A percentile compares a stretch with the other conserved stretches of the same genome.
These are phyloP conservation scores for Choristoneura fumiferana DNA, from an alignment of 1,140 invertebrate genomes.

Conservation along the genomic window DNA sequence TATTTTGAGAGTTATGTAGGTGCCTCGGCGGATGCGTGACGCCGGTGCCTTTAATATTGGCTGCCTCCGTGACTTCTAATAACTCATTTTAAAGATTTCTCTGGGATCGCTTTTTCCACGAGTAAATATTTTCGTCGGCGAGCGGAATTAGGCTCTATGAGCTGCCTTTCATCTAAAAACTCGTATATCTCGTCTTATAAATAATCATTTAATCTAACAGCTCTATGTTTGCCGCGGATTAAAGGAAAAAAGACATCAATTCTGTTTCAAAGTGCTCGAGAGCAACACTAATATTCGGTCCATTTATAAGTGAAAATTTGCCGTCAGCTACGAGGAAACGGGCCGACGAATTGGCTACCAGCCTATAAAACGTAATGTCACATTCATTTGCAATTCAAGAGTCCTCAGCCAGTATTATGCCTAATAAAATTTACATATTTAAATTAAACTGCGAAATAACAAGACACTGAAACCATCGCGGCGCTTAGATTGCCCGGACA, in stretches of 20 bases:
- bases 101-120: constrained; percentile 34
- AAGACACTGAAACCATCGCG: constrained; percentile 63
- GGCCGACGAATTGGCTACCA: constrained; percentile 68
- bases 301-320: constrained; percentile 71
- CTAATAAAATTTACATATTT: constrained; percentile 78
- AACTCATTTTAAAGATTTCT: constrained; percentile 45
- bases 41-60: constrained; percentile 26
- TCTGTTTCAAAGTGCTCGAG: background rate
- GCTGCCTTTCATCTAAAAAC: constrained; percentile 19
- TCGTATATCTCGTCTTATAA: background rate
- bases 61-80: constrained; percentile 27
- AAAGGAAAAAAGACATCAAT: constrained; percentile 7
- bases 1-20: constrained; percentile 10
- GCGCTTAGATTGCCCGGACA: constrained; percentile 48
- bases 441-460: constrained; percentile 75
- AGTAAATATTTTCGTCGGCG: constrained; percentile 33
- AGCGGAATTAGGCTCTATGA: constrained; percentile 35
- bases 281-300: constrained; percentile 39
- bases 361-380: constrained; percentile 73
- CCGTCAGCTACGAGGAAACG: constrained; percentile 58
- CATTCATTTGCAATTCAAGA: constrained; percentile 77
- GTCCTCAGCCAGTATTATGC: constrained; percentile 72
- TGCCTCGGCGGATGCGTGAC: background rate
- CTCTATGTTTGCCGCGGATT: background rate
- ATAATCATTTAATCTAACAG: constrained; percentile 11